Evolutionary conservation across 92 coral and sea anemone genomes (phyloP).

Genomic region (Actinernus sp.): DNA sequence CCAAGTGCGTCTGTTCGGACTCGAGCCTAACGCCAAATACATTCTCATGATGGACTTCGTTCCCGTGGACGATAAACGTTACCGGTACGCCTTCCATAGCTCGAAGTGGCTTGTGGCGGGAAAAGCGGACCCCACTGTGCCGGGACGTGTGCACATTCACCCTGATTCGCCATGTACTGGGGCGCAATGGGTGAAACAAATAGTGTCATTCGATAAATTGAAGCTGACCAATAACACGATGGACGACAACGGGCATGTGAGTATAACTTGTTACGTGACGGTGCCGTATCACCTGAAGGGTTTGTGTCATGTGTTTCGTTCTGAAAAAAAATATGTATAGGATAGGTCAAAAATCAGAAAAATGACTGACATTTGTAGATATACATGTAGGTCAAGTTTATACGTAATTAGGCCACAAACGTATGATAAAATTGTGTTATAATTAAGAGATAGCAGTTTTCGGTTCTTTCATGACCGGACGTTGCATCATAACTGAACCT

Average conservation of each 20-base stretch:
- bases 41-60: conserved; percentile 99
- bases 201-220: conserved; percentile 97
- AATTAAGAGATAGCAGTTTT: too few relatives aligned
- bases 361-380: too few relatives aligned
- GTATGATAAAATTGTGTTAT: too few relatives aligned
- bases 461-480: too few relatives aligned
- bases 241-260: conserved; percentile 99
- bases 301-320: too few relatives aligned
- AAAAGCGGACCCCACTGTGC: conserved; percentile 99
- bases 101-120: conserved; percentile 99
- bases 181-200: conserved; percentile 99
- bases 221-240: conserved; percentile 96
- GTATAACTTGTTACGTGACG: conserved; percentile 14
- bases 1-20: conserved; percentile 92
- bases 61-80: conserved; percentile 97
- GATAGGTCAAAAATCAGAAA: too few relatives aligned
- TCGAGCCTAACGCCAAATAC: conserved; percentile 93
- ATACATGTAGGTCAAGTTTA: too few relatives aligned
- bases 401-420: too few relatives aligned
- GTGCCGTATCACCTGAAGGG: too few relatives aligned
- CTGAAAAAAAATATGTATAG: too few relatives aligned
- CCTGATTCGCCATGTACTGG: conserved; percentile 99
- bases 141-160: conserved; percentile 99
- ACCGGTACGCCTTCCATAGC: conserved; percentile 99
- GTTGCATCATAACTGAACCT: too few relatives aligned